Evolutionary conservation across 2,888 invertebrate species (phyloP), one percentile per base, ranked within the genome.

Genomic region (Sphaerophoria rueppellii): DNA sequence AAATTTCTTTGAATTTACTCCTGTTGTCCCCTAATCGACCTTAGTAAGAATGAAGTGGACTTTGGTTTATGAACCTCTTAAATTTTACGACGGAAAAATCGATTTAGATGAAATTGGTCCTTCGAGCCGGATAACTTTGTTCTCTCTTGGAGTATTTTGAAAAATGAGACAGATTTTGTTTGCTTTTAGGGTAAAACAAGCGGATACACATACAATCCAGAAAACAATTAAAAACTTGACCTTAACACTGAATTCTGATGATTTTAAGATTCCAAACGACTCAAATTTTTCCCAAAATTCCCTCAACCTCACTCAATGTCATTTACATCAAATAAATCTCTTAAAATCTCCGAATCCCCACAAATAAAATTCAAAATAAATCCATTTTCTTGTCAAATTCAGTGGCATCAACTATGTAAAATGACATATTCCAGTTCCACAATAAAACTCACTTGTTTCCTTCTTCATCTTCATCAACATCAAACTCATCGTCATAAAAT

Each of bases 361-460:
- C 32, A n/a, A 63, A 43, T 0, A 52, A 4, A 58, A 40, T 40
- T 40, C 34, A 60, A 63, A 70, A 67, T 67, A 78, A 75, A 79
- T 75, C 79, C 80, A 80, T 80, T 83, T 76, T 67, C 80, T 52
- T 80, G 83, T 83, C 83, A 83, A 80, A 76, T 63, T 60, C 67
- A 60, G 65, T 63, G 74, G 43, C 58, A 55, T 34, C 54, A 11
- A 7, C 9, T 43, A 43, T 40, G 40, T 40, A 7, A 9, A 16
- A 50, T 83, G 79, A 75, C 71, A 69, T 55, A 61, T 46, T 52
- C 40, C 70, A 55, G 70, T 63, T 58, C 55, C 40, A 40, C 52
- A 54, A 60, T 24, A 37, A 67, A 67, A 85, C 76, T 85, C 85
- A 80, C 81, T 85, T 85, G 85, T 57, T 75, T 72, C 76, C 48